Percentiles rank a stretch among this genome's conserved stretches.
These are phyloP conservation scores for Sphinx pinastri DNA, from an alignment of 2,888 invertebrate species.

Conservation along the genomic window DNA sequence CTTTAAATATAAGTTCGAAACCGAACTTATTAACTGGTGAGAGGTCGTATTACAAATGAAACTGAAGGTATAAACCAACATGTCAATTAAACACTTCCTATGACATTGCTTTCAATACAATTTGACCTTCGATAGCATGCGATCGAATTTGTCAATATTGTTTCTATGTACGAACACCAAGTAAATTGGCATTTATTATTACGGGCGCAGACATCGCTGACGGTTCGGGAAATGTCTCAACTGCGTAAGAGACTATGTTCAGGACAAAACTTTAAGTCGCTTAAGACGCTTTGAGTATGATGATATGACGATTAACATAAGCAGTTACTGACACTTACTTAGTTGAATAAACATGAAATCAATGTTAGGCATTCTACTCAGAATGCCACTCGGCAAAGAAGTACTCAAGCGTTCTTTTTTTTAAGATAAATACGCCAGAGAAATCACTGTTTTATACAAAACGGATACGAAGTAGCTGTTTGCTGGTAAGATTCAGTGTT, in stretches of 20 bases:
- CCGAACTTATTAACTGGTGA: not conserved
- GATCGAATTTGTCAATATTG: constrained; percentile 44
- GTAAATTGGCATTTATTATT: constrained; percentile 27
- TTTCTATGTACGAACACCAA: constrained; percentile 38
- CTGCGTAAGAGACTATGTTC: not conserved
- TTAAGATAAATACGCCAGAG: too few species aligned
- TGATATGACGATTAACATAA: not conserved
- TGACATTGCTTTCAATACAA: constrained; percentile 24
- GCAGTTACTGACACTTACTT: not conserved
- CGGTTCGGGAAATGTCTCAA: not conserved
- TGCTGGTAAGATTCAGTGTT: too few species aligned
- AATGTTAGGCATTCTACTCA: too few species aligned
- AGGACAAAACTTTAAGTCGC: not conserved
- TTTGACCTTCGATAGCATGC: constrained; percentile 34
- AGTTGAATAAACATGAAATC: too few species aligned
- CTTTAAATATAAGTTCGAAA: not conserved
- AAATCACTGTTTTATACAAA: too few species aligned
- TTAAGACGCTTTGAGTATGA: not conserved
- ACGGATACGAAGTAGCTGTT: too few species aligned
- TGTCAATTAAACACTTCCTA: not conserved
- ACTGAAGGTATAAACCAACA: constrained; percentile 4
- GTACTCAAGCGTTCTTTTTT: too few species aligned
- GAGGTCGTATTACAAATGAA: not conserved
- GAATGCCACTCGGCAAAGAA: too few species aligned
- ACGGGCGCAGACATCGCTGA: not conserved